Evolutionary conservation across 2,113 vertebrate genomes (phyloP).

Genomic region (Cervus canadensis): DNA sequence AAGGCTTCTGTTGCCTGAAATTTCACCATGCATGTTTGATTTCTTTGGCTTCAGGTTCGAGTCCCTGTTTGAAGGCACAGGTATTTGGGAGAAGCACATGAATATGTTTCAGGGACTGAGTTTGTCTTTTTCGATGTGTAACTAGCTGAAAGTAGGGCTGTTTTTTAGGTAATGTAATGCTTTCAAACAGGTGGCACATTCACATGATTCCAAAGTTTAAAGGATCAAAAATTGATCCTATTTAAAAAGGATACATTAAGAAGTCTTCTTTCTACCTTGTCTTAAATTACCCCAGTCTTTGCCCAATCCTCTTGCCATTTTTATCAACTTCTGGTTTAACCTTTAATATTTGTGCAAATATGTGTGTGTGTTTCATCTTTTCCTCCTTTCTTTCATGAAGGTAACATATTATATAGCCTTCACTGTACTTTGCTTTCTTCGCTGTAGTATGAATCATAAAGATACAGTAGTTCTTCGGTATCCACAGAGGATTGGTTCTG

Average conservation of each 20-base stretch:
- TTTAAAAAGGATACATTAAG: background rate
- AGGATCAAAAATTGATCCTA: background rate
- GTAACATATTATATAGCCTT: background rate
- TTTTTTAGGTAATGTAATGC: constrained; percentile 12
- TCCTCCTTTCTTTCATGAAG: background rate
- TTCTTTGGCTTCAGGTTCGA: background rate
- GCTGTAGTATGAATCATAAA: background rate
- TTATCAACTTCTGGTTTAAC: background rate
- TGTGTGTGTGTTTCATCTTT: background rate
- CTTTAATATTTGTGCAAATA: background rate
- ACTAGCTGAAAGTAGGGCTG: background rate
- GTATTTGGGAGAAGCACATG: background rate
- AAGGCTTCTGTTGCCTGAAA: background rate
- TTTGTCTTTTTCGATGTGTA: background rate
- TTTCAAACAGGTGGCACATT: constrained; percentile 2
- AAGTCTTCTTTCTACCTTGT: background rate
- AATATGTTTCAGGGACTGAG: background rate
- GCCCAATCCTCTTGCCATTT: background rate
- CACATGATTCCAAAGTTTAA: background rate
- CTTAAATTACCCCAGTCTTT: constrained; percentile 3
- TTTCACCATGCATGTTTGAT: background rate
- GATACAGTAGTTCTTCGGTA: background rate
- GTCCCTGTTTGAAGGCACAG: background rate
- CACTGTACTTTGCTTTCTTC: background rate
- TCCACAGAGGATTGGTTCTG: background rate